Percentiles rank a stretch among this genome's conserved stretches.
These are phyloP conservation scores for Thamnophis elegans DNA, from an alignment of 2,797 vertebrate species.

Conservation along the genomic window DNA sequence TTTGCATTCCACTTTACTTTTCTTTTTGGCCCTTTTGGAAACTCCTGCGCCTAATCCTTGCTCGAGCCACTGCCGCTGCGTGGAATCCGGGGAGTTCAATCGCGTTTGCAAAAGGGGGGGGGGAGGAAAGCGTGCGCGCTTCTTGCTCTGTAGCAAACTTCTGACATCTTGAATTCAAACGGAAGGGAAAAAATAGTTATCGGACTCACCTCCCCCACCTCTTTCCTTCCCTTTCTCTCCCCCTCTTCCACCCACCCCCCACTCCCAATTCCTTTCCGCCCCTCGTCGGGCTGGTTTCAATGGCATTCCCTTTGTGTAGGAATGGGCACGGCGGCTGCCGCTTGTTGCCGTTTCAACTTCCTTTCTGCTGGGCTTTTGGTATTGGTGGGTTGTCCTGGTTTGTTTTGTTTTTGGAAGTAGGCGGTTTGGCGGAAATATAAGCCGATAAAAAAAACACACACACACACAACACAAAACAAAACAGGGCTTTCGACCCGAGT, in stretches of 20 bases:
- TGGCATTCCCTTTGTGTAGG: slow-evolving; percentile 23
- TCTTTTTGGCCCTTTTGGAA: background rate
- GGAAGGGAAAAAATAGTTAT: background rate
- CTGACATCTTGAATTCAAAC: slow-evolving; percentile 2
- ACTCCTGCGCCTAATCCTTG: background rate
- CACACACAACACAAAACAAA: no score
- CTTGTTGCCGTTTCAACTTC: slow-evolving; percentile 22
- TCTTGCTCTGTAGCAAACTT: background rate
- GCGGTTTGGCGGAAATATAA: background rate
- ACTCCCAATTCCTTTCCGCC: background rate
- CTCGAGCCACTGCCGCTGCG: background rate
- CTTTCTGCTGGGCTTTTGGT: background rate
- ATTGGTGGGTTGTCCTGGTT: background rate
- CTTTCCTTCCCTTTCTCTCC: no score
- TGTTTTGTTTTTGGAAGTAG: background rate
- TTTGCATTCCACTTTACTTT: background rate
- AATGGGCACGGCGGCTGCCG: background rate
- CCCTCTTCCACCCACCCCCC: background rate
- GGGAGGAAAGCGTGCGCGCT: background rate
- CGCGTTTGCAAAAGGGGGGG: background rate
- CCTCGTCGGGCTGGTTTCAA: background rate
- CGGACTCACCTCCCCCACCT: no score
- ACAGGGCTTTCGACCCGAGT: background rate
- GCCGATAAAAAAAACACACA: background rate
- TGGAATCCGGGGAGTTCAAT: background rate